phyloP scores from a whole-genome alignment of 2,888 invertebrate genomes.

The Phorcus lineatus region DNA sequence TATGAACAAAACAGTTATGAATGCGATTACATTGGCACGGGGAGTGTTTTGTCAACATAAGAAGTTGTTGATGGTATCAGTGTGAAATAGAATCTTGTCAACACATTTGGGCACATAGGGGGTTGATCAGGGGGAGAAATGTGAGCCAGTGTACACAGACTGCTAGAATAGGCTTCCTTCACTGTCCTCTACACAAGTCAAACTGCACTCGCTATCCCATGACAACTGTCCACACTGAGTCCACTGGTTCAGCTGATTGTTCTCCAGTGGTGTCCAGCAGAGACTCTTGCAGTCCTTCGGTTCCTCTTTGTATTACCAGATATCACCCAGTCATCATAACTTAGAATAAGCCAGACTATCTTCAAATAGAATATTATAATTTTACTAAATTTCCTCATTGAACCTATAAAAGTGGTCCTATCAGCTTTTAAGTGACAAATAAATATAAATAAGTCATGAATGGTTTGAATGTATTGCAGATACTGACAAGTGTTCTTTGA shows the following conservation, averaged over 20 bases:
- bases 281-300: too few species aligned
- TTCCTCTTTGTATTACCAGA: too few species aligned
- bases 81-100: slow-evolving; percentile 19
- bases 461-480: too few species aligned
- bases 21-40: background rate
- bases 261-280: background rate
- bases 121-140: slow-evolving; percentile 1
- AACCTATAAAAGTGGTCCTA: too few species aligned
- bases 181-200: background rate
- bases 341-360: too few species aligned
- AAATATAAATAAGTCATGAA: too few species aligned
- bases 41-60: slow-evolving; percentile 10
- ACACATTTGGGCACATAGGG: background rate
- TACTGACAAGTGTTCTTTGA: too few species aligned
- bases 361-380: too few species aligned
- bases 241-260: background rate
- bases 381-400: too few species aligned
- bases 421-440: too few species aligned
- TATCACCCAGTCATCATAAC: too few species aligned
- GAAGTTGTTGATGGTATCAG: slow-evolving; percentile 20
- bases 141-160: background rate
- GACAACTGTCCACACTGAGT: background rate
- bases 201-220: background rate
- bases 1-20: slow-evolving; percentile 19
- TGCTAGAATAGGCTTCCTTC: background rate